phyloP scores from a whole-genome alignment of 2,888 invertebrate species.

The Patella caerulea region DNA sequence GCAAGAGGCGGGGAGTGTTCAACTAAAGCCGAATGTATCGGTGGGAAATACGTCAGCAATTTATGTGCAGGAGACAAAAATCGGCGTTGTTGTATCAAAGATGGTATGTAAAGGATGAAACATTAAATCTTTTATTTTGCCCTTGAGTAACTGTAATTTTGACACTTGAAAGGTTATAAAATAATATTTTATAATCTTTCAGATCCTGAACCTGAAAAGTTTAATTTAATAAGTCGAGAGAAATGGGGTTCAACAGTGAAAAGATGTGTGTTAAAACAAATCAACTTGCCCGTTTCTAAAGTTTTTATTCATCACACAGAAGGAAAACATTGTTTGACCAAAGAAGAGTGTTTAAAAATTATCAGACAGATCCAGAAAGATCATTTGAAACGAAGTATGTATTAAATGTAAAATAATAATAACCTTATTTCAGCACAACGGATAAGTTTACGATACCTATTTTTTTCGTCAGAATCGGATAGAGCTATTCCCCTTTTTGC shows the following conservation, averaged over 20 bases:
- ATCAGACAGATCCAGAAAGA: background rate
- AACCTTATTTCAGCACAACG: too few relatives aligned
- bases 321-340: background rate
- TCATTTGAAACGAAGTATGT: background rate
- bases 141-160: too few relatives aligned
- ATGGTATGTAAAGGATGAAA: background rate
- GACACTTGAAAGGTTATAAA: too few relatives aligned
- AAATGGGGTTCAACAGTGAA: background rate
- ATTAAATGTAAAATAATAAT: too few relatives aligned
- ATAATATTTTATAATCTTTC: background rate
- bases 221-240: background rate
- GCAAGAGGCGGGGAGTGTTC: conserved; percentile 6
- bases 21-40: background rate
- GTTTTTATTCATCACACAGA: background rate
- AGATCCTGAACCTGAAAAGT: conserved; percentile 1
- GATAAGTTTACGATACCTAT: too few relatives aligned
- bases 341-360: background rate
- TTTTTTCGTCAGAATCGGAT: too few relatives aligned
- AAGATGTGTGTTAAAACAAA: background rate
- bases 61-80: conserved; percentile 7
- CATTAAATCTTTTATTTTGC: background rate
- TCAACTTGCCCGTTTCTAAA: background rate
- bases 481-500: too few relatives aligned
- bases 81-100: conserved; percentile 7
- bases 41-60: conserved; percentile 14